phyloP scores from a whole-genome alignment of 2,797 vertebrate genomes.

The Muscicapa comitata region DNA sequence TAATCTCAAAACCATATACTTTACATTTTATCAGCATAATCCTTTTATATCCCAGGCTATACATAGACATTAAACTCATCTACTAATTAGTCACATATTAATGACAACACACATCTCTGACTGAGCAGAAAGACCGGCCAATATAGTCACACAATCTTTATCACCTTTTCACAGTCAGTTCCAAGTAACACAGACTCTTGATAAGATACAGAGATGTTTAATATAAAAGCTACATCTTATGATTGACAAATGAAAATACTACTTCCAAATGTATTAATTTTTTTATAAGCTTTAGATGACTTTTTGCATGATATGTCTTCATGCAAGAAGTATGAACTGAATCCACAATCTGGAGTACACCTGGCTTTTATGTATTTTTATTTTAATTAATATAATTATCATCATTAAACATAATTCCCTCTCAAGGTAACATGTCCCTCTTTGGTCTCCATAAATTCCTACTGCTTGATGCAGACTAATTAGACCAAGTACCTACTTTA shows the following conservation, averaged over 20 bases:
- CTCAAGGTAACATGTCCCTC: neutral
- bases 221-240: neutral
- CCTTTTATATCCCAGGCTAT: constrained; percentile 8
- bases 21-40: neutral
- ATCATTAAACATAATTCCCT: neutral
- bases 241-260: neutral
- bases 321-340: neutral
- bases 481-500: neutral
- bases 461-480: neutral
- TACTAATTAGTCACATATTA: constrained; percentile 39
- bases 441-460: neutral
- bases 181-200: neutral
- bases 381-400: neutral
- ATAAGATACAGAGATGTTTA: rapidly evolving
- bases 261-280: neutral
- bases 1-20: neutral
- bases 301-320: neutral
- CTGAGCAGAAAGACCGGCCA: neutral
- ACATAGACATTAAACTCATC: constrained; percentile 30
- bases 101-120: neutral
- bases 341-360: neutral
- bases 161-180: neutral
- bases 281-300: neutral
- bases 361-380: neutral
- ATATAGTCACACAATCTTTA: neutral